Percentiles rank a stretch among this genome's conserved stretches.
These are phyloP conservation scores for Andrena dorsata DNA, from an alignment of 2,888 invertebrate species.

Conservation along the genomic window DNA sequence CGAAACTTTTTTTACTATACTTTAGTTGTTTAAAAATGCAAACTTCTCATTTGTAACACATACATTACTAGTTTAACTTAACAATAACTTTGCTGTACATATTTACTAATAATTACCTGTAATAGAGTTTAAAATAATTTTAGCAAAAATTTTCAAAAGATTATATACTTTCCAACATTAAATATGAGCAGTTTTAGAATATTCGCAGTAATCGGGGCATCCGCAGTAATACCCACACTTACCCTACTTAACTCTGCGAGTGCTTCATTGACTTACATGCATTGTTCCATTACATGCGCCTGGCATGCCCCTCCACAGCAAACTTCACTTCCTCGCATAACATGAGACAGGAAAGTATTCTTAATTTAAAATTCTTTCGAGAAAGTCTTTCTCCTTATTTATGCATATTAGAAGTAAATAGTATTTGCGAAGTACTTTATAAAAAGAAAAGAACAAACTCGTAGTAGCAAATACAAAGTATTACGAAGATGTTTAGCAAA, in stretches of 20 bases:
- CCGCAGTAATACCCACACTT: no score
- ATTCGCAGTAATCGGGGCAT: no score
- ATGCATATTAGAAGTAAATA: conserved; percentile 34
- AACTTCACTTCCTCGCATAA: conserved; percentile 81
- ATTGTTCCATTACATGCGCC: conserved; percentile 41
- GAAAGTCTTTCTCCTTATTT: conserved; percentile 23
- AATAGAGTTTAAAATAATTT: no score
- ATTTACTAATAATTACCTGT: no score
- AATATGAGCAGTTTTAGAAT: no score
- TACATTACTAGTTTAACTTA: no score
- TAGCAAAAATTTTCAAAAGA: no score
- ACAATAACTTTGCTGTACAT: no score
- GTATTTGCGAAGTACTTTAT: conserved; percentile 13
- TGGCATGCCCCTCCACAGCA: conserved; percentile 81
- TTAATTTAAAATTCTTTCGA: conserved; percentile 26
- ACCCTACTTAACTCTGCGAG: conserved; percentile 31
- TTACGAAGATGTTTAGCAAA: conserved; percentile 14
- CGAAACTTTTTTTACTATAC: no score
- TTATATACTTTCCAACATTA: no score
- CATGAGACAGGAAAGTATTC: conserved; percentile 63
- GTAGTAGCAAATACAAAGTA: conserved; percentile 12
- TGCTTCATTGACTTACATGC: conserved; percentile 38
- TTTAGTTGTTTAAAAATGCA: no score
- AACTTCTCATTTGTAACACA: no score
- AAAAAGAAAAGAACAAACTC: background rate